Conservation (phyloP, 2,797 vertebrate genomes). For the Buceros bicornis region DNA sequence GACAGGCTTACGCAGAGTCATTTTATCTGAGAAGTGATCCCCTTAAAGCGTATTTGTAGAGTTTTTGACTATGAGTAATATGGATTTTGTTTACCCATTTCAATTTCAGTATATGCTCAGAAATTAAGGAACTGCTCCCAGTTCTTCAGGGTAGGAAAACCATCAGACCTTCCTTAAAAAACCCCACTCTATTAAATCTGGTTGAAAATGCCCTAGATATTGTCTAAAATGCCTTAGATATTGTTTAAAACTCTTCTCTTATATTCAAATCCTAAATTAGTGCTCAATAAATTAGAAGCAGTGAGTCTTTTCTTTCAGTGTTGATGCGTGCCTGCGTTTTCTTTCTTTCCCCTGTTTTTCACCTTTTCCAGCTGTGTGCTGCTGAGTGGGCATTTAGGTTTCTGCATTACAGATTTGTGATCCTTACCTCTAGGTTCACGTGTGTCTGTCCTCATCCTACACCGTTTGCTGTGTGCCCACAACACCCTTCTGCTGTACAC, state of each 20-base stretch:
- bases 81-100: neutral
- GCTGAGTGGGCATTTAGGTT: neutral
- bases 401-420: neutral
- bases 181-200: neutral
- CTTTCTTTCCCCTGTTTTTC: neutral
- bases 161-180: neutral
- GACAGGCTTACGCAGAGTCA: neutral
- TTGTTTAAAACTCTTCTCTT: neutral
- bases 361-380: neutral
- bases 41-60: neutral
- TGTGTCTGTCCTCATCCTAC: accelerated
- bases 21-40: neutral
- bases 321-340: neutral
- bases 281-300: neutral
- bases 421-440: neutral
- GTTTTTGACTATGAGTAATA: neutral
- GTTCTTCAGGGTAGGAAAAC: neutral
- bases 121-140: neutral
- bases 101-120: neutral
- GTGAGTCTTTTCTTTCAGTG: neutral
- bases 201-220: neutral
- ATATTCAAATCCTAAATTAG: neutral
- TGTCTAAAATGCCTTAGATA: neutral
- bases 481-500: neutral
- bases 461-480: neutral